Evolutionary conservation across 2,113 vertebrate species (phyloP).

Genomic region (Daubentonia madagascariensis): DNA sequence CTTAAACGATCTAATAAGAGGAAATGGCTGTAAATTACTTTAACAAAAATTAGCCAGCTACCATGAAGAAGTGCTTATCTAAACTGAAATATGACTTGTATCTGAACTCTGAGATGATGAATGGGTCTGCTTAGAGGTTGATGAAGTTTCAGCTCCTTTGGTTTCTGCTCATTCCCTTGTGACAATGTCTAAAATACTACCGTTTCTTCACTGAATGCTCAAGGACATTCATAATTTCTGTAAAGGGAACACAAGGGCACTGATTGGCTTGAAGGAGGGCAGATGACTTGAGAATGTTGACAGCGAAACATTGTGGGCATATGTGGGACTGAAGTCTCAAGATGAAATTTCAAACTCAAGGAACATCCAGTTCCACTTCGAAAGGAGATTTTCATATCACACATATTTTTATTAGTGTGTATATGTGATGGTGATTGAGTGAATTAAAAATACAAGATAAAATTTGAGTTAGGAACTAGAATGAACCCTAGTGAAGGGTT

Average conservation of each 20-base stretch:
- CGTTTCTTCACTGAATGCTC: not conserved
- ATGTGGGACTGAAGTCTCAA: not conserved
- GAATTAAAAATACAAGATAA: not conserved
- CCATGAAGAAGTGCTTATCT: not conserved
- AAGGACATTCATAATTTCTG: not conserved
- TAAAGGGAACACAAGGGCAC: not conserved
- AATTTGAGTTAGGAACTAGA: not conserved
- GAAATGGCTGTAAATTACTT: conserved; percentile 16
- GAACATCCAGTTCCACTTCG: not conserved
- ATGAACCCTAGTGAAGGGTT: not conserved
- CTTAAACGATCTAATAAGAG: not conserved
- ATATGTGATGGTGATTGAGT: not conserved
- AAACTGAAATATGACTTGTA: not conserved
- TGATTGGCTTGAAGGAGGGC: not conserved
- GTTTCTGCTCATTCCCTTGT: not conserved
- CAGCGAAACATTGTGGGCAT: too few relatives aligned
- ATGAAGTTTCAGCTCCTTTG: not conserved
- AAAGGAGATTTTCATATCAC: not conserved
- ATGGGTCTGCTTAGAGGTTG: not conserved
- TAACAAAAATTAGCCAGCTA: not conserved
- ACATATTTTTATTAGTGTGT: not conserved
- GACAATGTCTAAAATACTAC: not conserved
- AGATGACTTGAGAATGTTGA: not conserved
- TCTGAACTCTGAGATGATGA: not conserved
- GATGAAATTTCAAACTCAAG: not conserved